Percentiles rank a stretch among this genome's conserved stretches.
Evolutionary conservation across 2,888 invertebrate species (phyloP).

Genomic region (Strigamia transsilvanica): DNA sequence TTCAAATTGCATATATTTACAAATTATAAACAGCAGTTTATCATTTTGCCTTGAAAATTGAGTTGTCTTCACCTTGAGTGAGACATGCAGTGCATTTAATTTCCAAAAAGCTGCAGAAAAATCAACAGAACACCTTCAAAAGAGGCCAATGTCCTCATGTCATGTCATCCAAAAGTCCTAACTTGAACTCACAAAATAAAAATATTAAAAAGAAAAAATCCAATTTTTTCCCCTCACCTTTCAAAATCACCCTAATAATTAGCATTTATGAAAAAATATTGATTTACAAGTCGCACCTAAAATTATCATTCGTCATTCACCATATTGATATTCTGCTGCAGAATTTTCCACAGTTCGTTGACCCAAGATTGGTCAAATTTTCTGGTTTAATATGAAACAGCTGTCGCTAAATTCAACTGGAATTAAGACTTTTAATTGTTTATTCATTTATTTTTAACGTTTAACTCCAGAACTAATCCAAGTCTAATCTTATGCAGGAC

Average conservation of each 20-base stretch:
- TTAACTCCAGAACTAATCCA: no score
- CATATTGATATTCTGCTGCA: background rate
- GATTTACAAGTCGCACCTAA: background rate
- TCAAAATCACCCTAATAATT: background rate
- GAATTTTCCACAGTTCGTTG: background rate
- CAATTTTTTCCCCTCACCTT: background rate
- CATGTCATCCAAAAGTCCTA: background rate
- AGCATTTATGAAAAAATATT: background rate
- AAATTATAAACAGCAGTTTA: background rate
- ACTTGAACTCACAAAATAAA: background rate
- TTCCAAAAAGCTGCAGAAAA: background rate
- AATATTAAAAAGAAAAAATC: no score
- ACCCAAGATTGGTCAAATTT: conserved; percentile 27
- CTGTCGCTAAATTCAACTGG: background rate
- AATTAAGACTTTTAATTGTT: background rate
- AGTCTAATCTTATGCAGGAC: background rate
- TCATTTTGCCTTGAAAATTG: background rate
- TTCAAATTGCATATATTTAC: background rate
- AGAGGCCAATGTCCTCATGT: conserved; percentile 19
- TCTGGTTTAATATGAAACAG: conserved; percentile 13
- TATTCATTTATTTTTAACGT: no score
- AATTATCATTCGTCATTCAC: background rate
- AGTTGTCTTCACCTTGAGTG: background rate
- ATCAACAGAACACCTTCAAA: background rate
- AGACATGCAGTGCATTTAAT: background rate